Evolutionary conservation across 1,140 invertebrate species (phyloP).

Genomic region (Oedothorax gibbosus): DNA sequence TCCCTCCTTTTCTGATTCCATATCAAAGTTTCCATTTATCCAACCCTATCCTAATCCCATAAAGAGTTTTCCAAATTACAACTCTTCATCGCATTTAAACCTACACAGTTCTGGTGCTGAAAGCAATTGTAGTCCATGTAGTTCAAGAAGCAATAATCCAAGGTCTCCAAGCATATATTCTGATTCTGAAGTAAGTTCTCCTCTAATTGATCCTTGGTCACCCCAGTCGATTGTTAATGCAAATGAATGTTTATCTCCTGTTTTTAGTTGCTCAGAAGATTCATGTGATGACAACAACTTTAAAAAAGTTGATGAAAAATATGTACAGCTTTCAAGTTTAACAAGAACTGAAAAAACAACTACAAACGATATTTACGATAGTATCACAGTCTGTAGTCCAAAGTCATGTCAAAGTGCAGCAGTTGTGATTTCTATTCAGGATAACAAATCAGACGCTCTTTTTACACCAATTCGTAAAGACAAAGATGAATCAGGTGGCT

Average conservation of each 20-base stretch:
- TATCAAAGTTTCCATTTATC: neutral
- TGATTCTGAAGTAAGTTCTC: slow-evolving; percentile 4
- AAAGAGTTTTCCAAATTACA: neutral
- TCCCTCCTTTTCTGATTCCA: neutral
- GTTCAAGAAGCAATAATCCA: slow-evolving; percentile 6
- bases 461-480: no score
- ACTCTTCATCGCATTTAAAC: neutral
- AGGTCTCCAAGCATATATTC: neutral
- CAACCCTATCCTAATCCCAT: neutral
- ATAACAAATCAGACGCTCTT: neutral
- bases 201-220: neutral
- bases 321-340: neutral
- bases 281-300: neutral
- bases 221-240: neutral
- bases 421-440: neutral
- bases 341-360: neutral
- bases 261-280: neutral
- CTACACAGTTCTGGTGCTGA: slow-evolving; percentile 27
- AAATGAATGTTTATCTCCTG: neutral
- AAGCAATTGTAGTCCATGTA: slow-evolving; percentile 16
- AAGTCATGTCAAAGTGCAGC: neutral
- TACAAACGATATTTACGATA: neutral
- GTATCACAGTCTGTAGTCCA: neutral
- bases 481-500: no score
- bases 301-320: no score